phyloP scores from a whole-genome alignment of 2,113 vertebrate genomes.

The Erythrolamprus reginae region DNA sequence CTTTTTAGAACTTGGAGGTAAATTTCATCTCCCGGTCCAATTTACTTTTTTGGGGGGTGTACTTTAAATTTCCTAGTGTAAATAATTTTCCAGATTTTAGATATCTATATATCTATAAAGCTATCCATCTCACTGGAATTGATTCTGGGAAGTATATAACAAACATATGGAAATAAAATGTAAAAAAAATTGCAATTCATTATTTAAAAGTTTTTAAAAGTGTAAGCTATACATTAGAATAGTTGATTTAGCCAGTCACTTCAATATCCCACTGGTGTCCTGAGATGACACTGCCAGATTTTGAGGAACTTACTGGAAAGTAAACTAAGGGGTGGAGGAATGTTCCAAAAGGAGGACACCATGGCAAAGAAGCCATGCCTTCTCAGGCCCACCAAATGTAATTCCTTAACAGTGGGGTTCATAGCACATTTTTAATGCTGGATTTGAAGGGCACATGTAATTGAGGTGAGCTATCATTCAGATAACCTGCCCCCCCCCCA shows the following conservation, averaged over 20 bases:
- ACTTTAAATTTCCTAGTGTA: conserved; percentile 6
- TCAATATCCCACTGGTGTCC: background rate
- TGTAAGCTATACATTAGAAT: background rate
- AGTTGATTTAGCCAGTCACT: background rate
- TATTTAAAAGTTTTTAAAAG: background rate
- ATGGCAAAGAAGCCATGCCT: background rate
- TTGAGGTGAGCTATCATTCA: background rate
- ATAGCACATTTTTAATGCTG: background rate
- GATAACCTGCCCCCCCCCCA: background rate
- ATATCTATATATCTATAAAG: background rate
- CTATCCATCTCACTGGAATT: background rate
- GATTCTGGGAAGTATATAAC: background rate
- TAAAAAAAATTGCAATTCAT: too few relatives aligned
- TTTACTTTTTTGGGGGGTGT: background rate
- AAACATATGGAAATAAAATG: background rate
- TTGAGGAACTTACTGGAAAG: background rate
- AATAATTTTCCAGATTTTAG: background rate
- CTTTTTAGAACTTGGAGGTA: background rate
- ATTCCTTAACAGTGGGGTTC: background rate
- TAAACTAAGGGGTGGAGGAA: background rate
- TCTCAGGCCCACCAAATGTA: background rate
- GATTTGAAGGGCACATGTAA: background rate
- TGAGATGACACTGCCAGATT: background rate
- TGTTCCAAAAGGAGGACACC: background rate
- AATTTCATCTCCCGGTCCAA: background rate